Conservation (phyloP, 2,888 invertebrate species). For the Caenorhabditis sp. region DNA sequence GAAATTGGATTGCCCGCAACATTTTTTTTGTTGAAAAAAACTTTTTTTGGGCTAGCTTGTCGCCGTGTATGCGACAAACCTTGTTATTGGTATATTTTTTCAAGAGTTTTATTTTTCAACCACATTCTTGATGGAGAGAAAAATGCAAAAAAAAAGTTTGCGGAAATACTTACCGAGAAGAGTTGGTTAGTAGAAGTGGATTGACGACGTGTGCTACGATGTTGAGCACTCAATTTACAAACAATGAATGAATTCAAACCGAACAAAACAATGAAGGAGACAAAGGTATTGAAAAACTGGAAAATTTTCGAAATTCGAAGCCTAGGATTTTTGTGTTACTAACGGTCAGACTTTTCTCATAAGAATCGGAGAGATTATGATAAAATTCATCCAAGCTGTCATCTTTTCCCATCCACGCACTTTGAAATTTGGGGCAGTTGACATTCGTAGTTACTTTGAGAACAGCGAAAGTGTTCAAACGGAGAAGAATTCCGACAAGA, state of each 20-base stretch:
- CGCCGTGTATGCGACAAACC: neutral
- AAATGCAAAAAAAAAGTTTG: neutral
- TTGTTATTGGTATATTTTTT: neutral
- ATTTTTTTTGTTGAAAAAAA: neutral
- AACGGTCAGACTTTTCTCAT: constrained; percentile 29
- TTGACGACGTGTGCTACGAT: constrained; percentile 53
- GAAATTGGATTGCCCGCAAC: too few species aligned
- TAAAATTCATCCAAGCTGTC: constrained; percentile 16
- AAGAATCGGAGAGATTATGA: neutral
- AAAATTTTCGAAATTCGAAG: constrained; percentile 4
- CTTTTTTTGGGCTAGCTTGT: neutral
- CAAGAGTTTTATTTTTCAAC: neutral
- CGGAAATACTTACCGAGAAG: constrained; percentile 31
- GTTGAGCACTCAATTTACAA: constrained; percentile 48
- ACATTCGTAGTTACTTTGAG: constrained; percentile 25
- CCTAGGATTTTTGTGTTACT: neutral
- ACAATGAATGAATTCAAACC: constrained; percentile 55
- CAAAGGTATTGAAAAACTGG: constrained; percentile 61
- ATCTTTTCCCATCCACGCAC: constrained; percentile 34
- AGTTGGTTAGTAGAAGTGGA: constrained; percentile 47
- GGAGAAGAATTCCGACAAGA: constrained; percentile 20
- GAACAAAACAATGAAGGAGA: constrained; percentile 55
- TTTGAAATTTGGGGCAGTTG: constrained; percentile 37
- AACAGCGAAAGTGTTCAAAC: constrained; percentile 37
- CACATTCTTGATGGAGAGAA: neutral